These are phyloP conservation scores for Fratercula arctica DNA, from an alignment of 2,797 vertebrate species.

Conservation along the genomic window DNA sequence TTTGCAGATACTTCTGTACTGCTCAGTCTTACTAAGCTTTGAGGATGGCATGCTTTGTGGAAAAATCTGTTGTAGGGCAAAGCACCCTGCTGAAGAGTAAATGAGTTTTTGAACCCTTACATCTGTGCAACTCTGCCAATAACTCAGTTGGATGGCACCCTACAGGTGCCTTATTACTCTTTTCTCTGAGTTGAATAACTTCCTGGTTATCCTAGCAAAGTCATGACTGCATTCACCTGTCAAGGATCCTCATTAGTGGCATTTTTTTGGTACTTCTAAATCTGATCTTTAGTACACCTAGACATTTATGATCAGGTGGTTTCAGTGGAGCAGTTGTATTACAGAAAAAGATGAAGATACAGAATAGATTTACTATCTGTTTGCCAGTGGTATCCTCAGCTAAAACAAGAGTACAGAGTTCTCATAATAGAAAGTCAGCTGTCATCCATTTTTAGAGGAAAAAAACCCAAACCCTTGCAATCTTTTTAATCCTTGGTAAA, in stretches of 20 bases:
- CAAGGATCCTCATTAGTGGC: not conserved
- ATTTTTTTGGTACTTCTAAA: not conserved
- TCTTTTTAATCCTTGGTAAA: not conserved
- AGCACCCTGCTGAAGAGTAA: not conserved
- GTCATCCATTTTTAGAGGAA: not conserved
- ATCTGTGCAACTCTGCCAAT: not conserved
- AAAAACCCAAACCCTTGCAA: not conserved
- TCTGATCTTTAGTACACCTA: not conserved
- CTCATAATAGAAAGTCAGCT: not conserved
- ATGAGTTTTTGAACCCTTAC: not conserved
- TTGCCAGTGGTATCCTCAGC: not conserved
- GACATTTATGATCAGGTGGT: not conserved
- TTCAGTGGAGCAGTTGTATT: not conserved
- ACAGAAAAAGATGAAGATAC: not conserved
- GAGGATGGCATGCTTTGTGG: not conserved
- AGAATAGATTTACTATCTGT: not conserved
- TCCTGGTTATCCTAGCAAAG: not conserved
- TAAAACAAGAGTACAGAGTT: not conserved
- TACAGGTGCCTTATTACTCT: not conserved
- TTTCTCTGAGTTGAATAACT: not conserved
- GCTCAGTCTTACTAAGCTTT: not conserved
- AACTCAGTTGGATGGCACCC: not conserved
- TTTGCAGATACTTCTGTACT: not conserved
- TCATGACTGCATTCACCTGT: not conserved
- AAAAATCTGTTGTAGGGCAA: not conserved